Evolutionary conservation across 2,113 vertebrate genomes (phyloP), one percentile per base, ranked within the genome.

Genomic region (Verasper variegatus): DNA sequence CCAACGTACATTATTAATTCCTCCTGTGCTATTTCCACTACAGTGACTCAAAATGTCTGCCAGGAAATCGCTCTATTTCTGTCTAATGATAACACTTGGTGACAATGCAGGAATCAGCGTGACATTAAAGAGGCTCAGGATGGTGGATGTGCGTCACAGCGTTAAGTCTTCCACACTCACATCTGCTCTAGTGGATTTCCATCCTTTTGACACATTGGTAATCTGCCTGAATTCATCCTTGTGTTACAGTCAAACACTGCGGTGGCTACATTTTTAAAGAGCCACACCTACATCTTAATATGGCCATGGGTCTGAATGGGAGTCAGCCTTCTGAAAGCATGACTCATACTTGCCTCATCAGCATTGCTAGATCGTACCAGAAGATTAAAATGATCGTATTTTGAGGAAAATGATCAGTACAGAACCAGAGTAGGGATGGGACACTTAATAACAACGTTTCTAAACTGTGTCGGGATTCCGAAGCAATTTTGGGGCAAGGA

Each of bases 41-140:
- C 54, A 26, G 24, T 27, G 27, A 55, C 3, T 54, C 73, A 58
- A 13, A 45, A 52, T 67, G 17, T 68, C 18, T 47, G 24, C 3
- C 49, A 45, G 71, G 27, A 56, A 54, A 71, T 18, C 14, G n/a
- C 60, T 64, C 62, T 26, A 47, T 47, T 64, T 47, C 40, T 26
- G 13, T 26, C 3, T 10, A 47, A 64, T 64, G 21, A 45, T 17
- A 15, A 45, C 42, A 47, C 14, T 63, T 14, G 21, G 37, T 45
- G 40, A 45, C 40, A 17, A 40, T 24, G 21, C 31, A 40, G 58
- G 31, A 61, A 61, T 26, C 1, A 49, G 52, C 20, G 9, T 14
- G 21, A 20, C 40, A 59, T 55, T 40, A n/a, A 55, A 42, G 27
- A 14, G 14, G 4, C 20, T 9, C 1, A 7, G 12, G 18, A 59